Conservation (phyloP, 2,888 invertebrate genomes). For the Nysson spinosus region DNA sequence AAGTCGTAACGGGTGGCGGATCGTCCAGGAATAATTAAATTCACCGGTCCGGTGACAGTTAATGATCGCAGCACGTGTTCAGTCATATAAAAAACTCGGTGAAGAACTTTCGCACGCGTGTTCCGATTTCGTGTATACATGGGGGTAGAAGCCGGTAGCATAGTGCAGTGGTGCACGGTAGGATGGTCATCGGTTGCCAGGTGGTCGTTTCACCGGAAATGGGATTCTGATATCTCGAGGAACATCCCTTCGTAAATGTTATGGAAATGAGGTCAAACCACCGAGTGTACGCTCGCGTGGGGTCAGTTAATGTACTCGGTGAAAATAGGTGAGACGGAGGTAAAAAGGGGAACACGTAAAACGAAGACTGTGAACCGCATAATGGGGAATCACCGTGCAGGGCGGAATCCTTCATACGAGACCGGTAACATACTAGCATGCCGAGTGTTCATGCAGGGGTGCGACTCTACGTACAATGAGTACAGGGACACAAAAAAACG, state of each 20-base stretch:
- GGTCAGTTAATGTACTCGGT: conserved; percentile 40
- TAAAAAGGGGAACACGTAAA: conserved; percentile 22
- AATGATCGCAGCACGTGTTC: conserved; percentile 63
- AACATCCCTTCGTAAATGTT: conserved; percentile 50
- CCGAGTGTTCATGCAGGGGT: conserved; percentile 44
- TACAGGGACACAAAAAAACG: conserved; percentile 38
- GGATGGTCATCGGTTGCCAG: conserved; percentile 64
- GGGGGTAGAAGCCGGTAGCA: conserved; percentile 26
- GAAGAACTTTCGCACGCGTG: conserved; percentile 38
- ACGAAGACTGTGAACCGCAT: conserved; percentile 49
- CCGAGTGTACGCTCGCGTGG: conserved; percentile 47
- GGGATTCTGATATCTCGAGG: conserved; percentile 66
- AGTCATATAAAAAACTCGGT: conserved; percentile 20
- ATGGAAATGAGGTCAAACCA: conserved; percentile 70
- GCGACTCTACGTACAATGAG: conserved; percentile 37
- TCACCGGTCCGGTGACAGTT: conserved; percentile 18
- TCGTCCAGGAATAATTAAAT: conserved; percentile 53
- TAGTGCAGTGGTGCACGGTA: conserved; percentile 36
- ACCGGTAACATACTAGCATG: conserved; percentile 38
- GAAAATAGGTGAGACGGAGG: conserved; percentile 13
- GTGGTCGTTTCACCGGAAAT: conserved; percentile 70
- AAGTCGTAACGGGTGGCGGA: conserved; percentile 19
- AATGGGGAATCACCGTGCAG: conserved; percentile 50
- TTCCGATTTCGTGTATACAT: conserved; percentile 24
- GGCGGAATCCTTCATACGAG: conserved; percentile 38